phyloP scores from a whole-genome alignment of 92 coral and sea anemone species.

The Virgularia gustaviana region DNA sequence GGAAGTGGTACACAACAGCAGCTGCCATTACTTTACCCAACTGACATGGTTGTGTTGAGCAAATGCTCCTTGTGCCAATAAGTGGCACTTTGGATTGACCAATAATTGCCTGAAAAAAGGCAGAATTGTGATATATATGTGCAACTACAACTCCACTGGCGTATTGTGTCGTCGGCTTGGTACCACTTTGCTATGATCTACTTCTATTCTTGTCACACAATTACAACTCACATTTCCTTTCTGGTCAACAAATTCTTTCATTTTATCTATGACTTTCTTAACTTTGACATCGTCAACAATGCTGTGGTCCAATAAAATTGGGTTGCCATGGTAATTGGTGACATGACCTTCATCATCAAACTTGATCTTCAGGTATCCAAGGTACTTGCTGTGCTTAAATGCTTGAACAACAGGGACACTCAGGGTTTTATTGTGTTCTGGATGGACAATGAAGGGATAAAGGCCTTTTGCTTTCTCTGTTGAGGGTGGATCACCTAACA shows the following conservation, averaged over 20 bases:
- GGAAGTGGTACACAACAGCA: conserved; percentile 70
- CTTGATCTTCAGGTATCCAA: conserved; percentile 71
- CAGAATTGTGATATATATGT: not conserved
- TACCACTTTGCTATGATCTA: not conserved
- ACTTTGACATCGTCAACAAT: conserved; percentile 52
- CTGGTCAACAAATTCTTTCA: conserved; percentile 64
- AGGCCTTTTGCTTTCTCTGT: conserved; percentile 62
- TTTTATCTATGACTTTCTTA: conserved; percentile 36
- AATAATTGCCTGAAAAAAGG: conserved; percentile 50
- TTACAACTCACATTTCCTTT: conserved; percentile 53
- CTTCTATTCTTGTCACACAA: not conserved
- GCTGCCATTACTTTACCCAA: conserved; percentile 75
- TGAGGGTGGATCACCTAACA: conserved; percentile 65
- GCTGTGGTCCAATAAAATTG: conserved; percentile 62
- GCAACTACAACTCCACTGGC: not conserved
- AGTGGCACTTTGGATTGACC: conserved; percentile 61
- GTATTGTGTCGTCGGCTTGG: not conserved
- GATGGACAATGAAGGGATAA: conserved; percentile 72
- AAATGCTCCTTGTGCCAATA: conserved; percentile 51
- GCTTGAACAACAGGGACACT: conserved; percentile 81
- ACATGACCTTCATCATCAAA: conserved; percentile 66
- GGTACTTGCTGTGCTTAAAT: conserved; percentile 69
- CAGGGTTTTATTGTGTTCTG: conserved; percentile 48
- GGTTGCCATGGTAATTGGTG: conserved; percentile 79
- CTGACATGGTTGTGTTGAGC: conserved; percentile 63